Percentiles rank a stretch among this genome's conserved stretches.
Conservation (phyloP, 1,140 invertebrate species). For the Panagrolaimus sp. region DNA sequence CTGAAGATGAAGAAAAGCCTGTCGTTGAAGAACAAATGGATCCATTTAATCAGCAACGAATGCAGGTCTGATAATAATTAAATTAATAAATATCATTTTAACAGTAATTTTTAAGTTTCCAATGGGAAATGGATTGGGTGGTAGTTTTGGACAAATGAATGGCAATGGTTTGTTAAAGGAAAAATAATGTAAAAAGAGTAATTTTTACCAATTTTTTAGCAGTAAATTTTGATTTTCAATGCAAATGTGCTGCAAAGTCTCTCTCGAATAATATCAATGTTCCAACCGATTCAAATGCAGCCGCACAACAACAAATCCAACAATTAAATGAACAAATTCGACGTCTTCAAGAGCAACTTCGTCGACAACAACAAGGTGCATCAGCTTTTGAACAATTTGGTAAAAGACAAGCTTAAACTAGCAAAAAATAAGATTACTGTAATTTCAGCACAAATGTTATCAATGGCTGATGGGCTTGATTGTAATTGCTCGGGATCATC, state of each 20-base stretch:
- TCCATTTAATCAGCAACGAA: neutral
- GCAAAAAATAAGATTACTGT: neutral
- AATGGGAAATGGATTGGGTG: neutral
- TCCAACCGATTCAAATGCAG: conserved; percentile 33
- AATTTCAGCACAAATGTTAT: conserved; percentile 40
- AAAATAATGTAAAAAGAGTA: neutral
- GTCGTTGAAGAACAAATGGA: conserved; percentile 7
- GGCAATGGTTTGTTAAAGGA: neutral
- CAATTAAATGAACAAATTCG: conserved; percentile 41
- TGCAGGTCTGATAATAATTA: neutral
- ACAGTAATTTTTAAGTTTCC: conserved; percentile 10
- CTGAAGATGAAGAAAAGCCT: conserved; percentile 1
- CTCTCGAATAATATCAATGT: neutral
- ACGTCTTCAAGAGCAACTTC: conserved; percentile 42
- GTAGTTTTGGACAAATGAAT: neutral
- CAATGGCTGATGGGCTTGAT: conserved; percentile 40
- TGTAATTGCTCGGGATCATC: conserved; percentile 41
- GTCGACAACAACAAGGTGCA: conserved; percentile 39
- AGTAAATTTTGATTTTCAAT: conserved; percentile 45
- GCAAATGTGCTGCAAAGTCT: conserved; percentile 42
- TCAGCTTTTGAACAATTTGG: conserved; percentile 43
- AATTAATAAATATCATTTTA: neutral
- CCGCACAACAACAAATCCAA: conserved; percentile 45
- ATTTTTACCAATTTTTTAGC: conserved; percentile 13
- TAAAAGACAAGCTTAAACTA: conserved; percentile 17